phyloP scores from a whole-genome alignment of 2,888 invertebrate species.

The Dromius quadrimaculatus region DNA sequence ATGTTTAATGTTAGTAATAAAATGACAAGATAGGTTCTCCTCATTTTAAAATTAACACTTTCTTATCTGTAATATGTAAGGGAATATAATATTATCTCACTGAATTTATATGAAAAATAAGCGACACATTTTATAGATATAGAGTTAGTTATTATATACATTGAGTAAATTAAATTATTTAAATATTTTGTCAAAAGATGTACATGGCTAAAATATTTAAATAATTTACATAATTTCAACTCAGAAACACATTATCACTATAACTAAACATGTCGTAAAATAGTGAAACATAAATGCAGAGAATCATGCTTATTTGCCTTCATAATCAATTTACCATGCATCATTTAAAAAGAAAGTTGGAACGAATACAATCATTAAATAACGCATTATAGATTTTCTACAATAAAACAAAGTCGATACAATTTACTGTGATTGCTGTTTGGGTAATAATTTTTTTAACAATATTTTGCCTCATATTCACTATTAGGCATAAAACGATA shows the following conservation, averaged over 20 bases:
- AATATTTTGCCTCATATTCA: too few relatives aligned
- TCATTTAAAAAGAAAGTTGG: too few relatives aligned
- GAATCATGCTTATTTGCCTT: too few relatives aligned
- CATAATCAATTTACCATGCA: too few relatives aligned
- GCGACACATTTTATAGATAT: constrained; percentile 50
- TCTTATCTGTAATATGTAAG: not conserved
- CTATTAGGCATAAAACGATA: too few relatives aligned
- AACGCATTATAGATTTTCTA: too few relatives aligned
- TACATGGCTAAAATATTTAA: constrained; percentile 34
- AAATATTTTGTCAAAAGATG: constrained; percentile 54
- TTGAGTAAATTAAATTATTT: constrained; percentile 55
- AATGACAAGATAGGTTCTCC: constrained; percentile 48
- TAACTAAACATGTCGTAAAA: too few relatives aligned
- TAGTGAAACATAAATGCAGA: too few relatives aligned
- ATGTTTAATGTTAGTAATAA: constrained; percentile 43
- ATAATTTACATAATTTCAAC: constrained; percentile 28
- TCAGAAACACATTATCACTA: constrained; percentile 52
- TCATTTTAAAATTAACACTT: constrained; percentile 45
- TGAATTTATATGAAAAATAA: constrained; percentile 48
- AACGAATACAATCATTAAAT: too few relatives aligned
- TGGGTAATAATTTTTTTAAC: too few relatives aligned
- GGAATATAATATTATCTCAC: constrained; percentile 41
- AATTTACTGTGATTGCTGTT: too few relatives aligned
- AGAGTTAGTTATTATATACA: constrained; percentile 54
- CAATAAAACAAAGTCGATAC: too few relatives aligned